phyloP scores from a whole-genome alignment of 2,113 vertebrate species.

The Castor canadensis region DNA sequence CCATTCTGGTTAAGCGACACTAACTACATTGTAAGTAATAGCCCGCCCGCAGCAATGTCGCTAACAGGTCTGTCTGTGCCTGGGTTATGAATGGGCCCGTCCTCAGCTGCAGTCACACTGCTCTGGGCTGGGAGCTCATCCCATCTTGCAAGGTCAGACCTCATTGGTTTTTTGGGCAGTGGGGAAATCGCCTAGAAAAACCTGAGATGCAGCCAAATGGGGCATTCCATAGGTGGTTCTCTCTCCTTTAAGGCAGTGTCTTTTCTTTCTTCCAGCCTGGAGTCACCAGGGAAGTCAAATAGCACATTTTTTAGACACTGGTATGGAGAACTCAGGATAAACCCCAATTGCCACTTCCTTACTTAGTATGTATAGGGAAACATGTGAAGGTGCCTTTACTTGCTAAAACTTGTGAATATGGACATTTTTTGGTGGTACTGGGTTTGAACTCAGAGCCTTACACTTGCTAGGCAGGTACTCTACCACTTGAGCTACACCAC shows the following conservation, averaged over 20 bases:
- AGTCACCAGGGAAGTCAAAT: neutral
- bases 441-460: no score
- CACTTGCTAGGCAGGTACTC: no score
- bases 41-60: conserved; percentile 64
- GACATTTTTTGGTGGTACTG: no score
- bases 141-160: conserved; percentile 72
- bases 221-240: neutral
- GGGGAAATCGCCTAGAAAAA: conserved; percentile 59
- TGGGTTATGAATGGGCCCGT: conserved; percentile 67
- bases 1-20: conserved; percentile 71
- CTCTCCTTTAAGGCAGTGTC: neutral
- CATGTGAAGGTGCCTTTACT: neutral
- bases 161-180: conserved; percentile 57
- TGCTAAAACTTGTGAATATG: neutral
- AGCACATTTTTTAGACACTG: neutral
- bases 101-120: conserved; percentile 18
- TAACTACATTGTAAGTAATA: conserved; percentile 79
- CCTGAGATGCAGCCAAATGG: neutral
- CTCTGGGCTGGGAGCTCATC: conserved; percentile 68
- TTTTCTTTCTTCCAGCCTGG: neutral
- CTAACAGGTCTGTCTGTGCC: conserved; percentile 69
- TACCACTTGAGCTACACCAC: no score
- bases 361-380: neutral
- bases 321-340: neutral
- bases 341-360: neutral